phyloP scores from a whole-genome alignment of 2,888 invertebrate genomes.

The Ectemnius lituratus region DNA sequence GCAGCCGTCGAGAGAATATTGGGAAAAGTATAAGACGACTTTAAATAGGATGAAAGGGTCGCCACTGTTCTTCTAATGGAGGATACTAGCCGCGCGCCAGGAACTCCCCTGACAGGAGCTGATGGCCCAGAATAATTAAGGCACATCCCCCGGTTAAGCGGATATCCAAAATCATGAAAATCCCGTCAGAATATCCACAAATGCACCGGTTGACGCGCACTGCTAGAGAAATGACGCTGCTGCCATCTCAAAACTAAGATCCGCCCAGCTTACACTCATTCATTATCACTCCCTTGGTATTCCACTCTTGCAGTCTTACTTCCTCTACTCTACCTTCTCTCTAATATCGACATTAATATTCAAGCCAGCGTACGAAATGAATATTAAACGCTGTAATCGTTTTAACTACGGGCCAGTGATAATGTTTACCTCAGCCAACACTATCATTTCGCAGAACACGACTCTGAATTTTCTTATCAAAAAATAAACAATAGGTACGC shows the following conservation, averaged over 20 bases:
- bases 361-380: constrained; percentile 73
- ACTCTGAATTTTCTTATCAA: too few species aligned
- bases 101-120: constrained; percentile 28
- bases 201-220: not conserved
- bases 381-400: constrained; percentile 76
- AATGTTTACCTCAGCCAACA: constrained; percentile 29
- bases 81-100: constrained; percentile 25
- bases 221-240: not conserved
- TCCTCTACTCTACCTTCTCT: constrained; percentile 32
- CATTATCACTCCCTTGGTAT: constrained; percentile 25
- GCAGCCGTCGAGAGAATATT: constrained; percentile 16
- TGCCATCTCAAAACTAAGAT: not conserved
- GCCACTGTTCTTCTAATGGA: constrained; percentile 53
- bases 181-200: not conserved
- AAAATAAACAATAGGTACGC: too few species aligned
- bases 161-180: constrained; percentile 10
- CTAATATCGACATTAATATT: constrained; percentile 72
- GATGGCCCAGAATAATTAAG: constrained; percentile 41
- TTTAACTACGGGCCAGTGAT: constrained; percentile 68
- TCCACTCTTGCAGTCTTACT: constrained; percentile 17
- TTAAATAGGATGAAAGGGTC: constrained; percentile 45
- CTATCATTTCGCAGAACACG: too few species aligned
- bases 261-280: constrained; percentile 35
- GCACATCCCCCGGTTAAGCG: constrained; percentile 27
- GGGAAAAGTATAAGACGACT: constrained; percentile 50